Percentiles rank a stretch among this genome's conserved stretches.
phyloP scores from a whole-genome alignment of 2,797 vertebrate genomes.

The Chloroceryle amazona region DNA sequence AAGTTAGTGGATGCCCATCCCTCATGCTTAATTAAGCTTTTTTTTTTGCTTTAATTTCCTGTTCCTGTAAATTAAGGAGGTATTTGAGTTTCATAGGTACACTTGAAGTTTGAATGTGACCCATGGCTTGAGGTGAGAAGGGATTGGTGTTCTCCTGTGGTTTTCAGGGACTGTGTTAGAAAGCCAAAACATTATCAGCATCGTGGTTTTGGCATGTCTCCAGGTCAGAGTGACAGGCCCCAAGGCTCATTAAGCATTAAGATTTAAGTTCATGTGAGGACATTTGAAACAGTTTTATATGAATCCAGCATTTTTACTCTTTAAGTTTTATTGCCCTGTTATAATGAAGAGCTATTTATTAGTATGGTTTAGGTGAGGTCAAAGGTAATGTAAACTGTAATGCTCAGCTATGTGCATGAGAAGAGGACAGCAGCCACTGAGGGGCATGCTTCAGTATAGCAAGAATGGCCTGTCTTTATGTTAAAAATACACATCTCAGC shows the following conservation, averaged over 20 bases:
- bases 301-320: not conserved
- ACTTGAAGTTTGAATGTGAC: slow-evolving; percentile 5
- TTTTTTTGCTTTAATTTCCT: slow-evolving; percentile 27
- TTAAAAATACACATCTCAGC: not conserved
- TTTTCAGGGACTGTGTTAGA: slow-evolving; percentile 34
- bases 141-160: not conserved
- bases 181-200: slow-evolving; percentile 69
- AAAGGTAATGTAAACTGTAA: not conserved
- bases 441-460: not conserved
- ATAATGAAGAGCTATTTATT: slow-evolving; percentile 33
- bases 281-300: slow-evolving; percentile 59
- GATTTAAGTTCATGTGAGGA: slow-evolving; percentile 79
- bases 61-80: not conserved
- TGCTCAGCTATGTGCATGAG: not conserved
- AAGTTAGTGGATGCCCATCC: not conserved
- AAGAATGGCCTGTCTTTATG: not conserved
- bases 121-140: slow-evolving; percentile 19
- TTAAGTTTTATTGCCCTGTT: not conserved
- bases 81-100: slow-evolving; percentile 4
- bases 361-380: not conserved
- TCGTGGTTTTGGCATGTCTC: slow-evolving; percentile 65
- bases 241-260: slow-evolving; percentile 73
- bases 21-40: not conserved
- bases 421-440: not conserved
- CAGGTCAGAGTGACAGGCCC: slow-evolving; percentile 60